These are phyloP conservation scores for Mus caroli DNA, from an alignment of 2,797 vertebrate species.

Conservation along the genomic window DNA sequence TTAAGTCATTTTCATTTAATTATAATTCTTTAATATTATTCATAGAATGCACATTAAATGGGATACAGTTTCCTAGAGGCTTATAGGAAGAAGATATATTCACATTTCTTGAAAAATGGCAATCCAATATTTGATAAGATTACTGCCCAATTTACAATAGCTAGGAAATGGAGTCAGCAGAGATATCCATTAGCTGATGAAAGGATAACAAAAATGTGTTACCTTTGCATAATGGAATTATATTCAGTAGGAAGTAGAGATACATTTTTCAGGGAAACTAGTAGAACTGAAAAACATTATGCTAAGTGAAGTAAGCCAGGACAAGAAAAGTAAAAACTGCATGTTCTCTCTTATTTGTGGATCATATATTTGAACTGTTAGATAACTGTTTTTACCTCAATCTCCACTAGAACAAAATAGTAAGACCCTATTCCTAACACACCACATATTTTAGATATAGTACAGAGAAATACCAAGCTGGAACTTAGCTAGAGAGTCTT, in stretches of 20 bases:
- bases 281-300: background rate
- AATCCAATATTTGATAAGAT: background rate
- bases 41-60: background rate
- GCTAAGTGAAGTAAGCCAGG: background rate
- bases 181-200: background rate
- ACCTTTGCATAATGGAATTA: background rate
- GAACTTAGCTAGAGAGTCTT: background rate
- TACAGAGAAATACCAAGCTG: background rate
- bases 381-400: no score
- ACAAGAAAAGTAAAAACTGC: background rate
- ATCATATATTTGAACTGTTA: background rate
- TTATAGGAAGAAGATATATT: slow-evolving; percentile 12
- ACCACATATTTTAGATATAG: background rate
- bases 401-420: background rate
- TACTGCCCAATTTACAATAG: background rate
- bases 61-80: slow-evolving; percentile 31
- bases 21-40: slow-evolving; percentile 50
- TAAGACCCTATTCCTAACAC: background rate
- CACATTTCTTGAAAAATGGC: background rate
- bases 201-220: background rate
- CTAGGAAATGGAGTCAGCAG: background rate
- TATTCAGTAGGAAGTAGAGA: background rate
- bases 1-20: slow-evolving; percentile 46
- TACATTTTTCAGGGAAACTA: background rate
- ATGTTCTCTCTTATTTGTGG: background rate